Percentiles rank a stretch among this genome's conserved stretches.
Evolutionary conservation across 2,113 vertebrate genomes (phyloP).

Genomic region (Zingel zingel): DNA sequence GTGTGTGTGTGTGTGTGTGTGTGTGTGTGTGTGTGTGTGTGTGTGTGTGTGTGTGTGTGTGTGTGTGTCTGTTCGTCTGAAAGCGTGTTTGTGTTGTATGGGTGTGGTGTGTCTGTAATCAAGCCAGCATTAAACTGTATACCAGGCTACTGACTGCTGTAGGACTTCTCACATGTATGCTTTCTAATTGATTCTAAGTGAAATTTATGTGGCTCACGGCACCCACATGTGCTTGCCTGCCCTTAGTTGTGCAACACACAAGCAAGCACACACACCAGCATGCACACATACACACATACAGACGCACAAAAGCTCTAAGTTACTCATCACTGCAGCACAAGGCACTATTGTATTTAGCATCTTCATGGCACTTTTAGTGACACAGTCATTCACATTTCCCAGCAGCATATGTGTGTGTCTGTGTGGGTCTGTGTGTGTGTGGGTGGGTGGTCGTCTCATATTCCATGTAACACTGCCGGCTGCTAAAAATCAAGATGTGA

Average conservation of each 20-base stretch:
- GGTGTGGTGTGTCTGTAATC: constrained; percentile 62
- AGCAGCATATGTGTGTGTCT: constrained; percentile 46
- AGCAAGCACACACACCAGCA: constrained; percentile 8
- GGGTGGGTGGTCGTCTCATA: constrained; percentile 75
- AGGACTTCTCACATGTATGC: constrained; percentile 60
- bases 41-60: constrained; percentile 25
- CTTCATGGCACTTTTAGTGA: constrained; percentile 60
- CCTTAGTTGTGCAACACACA: constrained; percentile 29
- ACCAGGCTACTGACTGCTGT: constrained; percentile 24
- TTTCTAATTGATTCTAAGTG: constrained; percentile 66
- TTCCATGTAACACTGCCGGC: constrained; percentile 69
- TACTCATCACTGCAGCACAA: constrained; percentile 66
- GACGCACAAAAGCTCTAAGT: constrained; percentile 13
- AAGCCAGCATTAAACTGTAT: constrained; percentile 31
- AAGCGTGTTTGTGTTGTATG: constrained; percentile 23
- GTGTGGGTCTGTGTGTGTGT: constrained; percentile 36
- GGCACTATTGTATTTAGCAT: constrained; percentile 63
- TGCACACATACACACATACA: not conserved
- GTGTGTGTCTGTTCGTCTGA: not conserved
- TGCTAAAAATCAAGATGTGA: constrained; percentile 82
- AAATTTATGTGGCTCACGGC: constrained; percentile 60
- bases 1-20: constrained; percentile 11
- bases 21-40: constrained; percentile 14
- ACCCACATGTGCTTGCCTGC: constrained; percentile 50
- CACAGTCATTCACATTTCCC: constrained; percentile 77